Percentiles rank a stretch among this genome's conserved stretches.
These are phyloP conservation scores for Drosophila emarginata DNA, from an alignment of 2,888 invertebrate species.

Conservation along the genomic window DNA sequence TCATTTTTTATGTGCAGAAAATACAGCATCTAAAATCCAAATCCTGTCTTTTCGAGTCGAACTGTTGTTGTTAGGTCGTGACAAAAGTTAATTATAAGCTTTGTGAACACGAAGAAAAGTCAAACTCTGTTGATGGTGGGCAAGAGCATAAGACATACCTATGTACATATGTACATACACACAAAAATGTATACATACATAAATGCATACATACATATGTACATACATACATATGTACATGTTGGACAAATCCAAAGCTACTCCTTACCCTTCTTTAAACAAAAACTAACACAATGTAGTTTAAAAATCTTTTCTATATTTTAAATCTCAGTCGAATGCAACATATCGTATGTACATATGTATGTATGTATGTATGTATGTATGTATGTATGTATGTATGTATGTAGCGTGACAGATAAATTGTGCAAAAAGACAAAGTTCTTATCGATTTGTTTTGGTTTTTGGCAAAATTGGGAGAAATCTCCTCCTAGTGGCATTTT, in stretches of 20 bases:
- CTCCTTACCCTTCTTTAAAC: no score
- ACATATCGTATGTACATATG: no score
- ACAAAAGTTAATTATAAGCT: slow-evolving; percentile 81
- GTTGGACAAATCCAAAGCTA: neutral
- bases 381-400: neutral
- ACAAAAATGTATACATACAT: no score
- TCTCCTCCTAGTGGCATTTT: neutral
- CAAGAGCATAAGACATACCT: slow-evolving; percentile 3
- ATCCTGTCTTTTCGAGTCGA: slow-evolving; percentile 1
- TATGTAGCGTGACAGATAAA: neutral
- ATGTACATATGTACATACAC: neutral
- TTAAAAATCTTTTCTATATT: no score
- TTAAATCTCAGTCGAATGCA: no score
- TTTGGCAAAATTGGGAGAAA: neutral
- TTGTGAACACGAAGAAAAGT: slow-evolving; percentile 62
- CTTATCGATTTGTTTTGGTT: neutral
- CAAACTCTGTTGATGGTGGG: slow-evolving; percentile 22
- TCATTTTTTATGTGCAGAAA: slow-evolving; percentile 26
- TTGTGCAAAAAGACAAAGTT: neutral
- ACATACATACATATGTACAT: neutral
- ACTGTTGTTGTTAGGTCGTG: slow-evolving; percentile 58
- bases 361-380: no score
- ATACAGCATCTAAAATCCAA: slow-evolving; percentile 23
- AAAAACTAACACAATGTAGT: no score
- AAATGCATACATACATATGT: neutral